Base-by-base conservation (phyloP, 2,888 invertebrate genomes). In the Tridacna crocea region DNA sequence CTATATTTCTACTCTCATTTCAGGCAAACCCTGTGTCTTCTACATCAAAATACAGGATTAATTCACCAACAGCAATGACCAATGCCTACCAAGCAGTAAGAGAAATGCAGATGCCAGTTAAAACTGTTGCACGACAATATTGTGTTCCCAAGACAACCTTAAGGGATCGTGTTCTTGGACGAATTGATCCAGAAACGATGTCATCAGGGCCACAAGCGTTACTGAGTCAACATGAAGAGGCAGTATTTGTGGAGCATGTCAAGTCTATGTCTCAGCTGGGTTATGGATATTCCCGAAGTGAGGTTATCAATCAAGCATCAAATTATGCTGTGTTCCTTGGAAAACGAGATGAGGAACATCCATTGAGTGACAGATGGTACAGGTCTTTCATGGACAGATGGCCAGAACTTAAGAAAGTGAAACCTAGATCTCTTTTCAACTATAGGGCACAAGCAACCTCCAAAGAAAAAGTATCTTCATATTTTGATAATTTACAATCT, bases 281-380 rank as follows among this genome's bases (percentile, higher is more conserved):
- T 0, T 74, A 74, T 58, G 74, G 79, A 11, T 75, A 79, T 24
- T 68, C 27, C n/a, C n/a, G n/a, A n/a, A n/a, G n/a, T n/a, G n/a
- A n/a, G n/a, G n/a, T n/a, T n/a, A n/a, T n/a, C n/a, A n/a, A n/a
- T n/a, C 27, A 51, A 58, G 74, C 79, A 17, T 46, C 47, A 13
- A 75, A 75, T n/a, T 75, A 72, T 72, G 75, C 75, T 0, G 19
- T 72, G 19, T 72, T 51, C 22, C 26, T 75, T 0, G 46, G 47
- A 0, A 63, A 72, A 36, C 51, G 79, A 0, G 74, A 79, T 46
- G 46, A 36, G 24, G 61, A 58, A 17, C 55, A 74, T 1, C 68
- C 74, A 19, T 70, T 79, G 22, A 72, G 61, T 51, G 27, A 24
- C 12, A 75, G 36, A 19, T n/a, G n/a, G n/a, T n/a, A n/a, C n/a